phyloP scores from a whole-genome alignment of 2,797 vertebrate genomes.

The Micropoecilia bifurca region DNA sequence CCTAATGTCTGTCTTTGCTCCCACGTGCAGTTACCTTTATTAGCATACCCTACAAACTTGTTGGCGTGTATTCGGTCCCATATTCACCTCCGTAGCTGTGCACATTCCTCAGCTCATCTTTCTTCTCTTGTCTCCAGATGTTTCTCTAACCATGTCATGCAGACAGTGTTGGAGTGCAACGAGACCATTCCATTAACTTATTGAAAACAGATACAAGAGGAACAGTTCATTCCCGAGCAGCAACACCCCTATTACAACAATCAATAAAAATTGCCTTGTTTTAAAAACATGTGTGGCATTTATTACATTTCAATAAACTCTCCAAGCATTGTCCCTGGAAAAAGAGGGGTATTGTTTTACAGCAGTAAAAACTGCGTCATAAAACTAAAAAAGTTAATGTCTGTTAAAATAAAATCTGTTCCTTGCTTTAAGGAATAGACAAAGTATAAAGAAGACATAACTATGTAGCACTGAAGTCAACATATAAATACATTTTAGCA shows the following conservation, averaged over 20 bases:
- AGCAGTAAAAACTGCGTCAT: conserved; percentile 25
- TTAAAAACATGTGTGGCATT: conserved; percentile 49
- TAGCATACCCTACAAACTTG: conserved; percentile 35
- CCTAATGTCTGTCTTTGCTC: background rate
- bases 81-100: conserved; percentile 40
- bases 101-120: conserved; percentile 48
- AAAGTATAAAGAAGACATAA: background rate
- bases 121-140: conserved; percentile 69
- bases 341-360: conserved; percentile 32
- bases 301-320: conserved; percentile 55
- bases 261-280: conserved; percentile 52
- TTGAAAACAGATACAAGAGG: conserved; percentile 70
- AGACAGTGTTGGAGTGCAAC: conserved; percentile 24
- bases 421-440: background rate
- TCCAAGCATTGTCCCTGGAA: conserved; percentile 37
- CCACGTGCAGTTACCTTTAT: background rate
- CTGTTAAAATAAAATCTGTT: background rate
- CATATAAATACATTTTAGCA: conserved; percentile 42
- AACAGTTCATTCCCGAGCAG: conserved; percentile 49
- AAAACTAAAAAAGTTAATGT: conserved; percentile 17
- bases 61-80: conserved; percentile 30
- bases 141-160: conserved; percentile 55
- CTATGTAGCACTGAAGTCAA: background rate
- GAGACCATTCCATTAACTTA: conserved; percentile 60
- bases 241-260: conserved; percentile 40